Evolutionary conservation across 2,888 invertebrate genomes (phyloP).

Genomic region (Sipha maydis): DNA sequence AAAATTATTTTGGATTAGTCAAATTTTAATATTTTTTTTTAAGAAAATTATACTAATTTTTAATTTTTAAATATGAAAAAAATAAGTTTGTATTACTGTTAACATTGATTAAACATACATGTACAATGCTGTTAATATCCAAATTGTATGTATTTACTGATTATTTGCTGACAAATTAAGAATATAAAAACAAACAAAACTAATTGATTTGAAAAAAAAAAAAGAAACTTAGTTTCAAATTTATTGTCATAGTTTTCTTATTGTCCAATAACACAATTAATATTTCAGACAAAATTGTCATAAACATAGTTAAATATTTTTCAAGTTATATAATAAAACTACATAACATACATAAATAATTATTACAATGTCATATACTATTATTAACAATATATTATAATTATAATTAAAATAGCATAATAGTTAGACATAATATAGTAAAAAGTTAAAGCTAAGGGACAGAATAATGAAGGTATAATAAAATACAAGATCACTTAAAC

Average conservation of each 20-base stretch:
- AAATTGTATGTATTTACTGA: too few relatives aligned
- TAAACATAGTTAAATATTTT: slow-evolving; percentile 1
- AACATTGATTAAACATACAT: too few relatives aligned
- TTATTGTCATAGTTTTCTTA: slow-evolving; percentile 53
- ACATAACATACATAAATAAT: slow-evolving; percentile 6
- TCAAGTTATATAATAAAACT: not conserved
- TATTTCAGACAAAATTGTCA: slow-evolving; percentile 22
- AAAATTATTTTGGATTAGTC: too few relatives aligned
- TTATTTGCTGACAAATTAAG: too few relatives aligned
- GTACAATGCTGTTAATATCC: too few relatives aligned
- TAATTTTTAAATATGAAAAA: too few relatives aligned
- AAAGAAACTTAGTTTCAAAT: slow-evolving; percentile 15
- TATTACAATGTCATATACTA: slow-evolving; percentile 2
- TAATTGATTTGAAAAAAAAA: not conserved
- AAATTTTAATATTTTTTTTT: too few relatives aligned
- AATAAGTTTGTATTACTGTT: too few relatives aligned
- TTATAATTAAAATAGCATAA: not conserved
- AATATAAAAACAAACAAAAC: not conserved
- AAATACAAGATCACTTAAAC: not conserved
- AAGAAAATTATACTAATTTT: too few relatives aligned
- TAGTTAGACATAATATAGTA: not conserved
- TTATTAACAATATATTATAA: not conserved
- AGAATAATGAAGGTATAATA: slow-evolving; percentile 28
- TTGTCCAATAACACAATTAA: slow-evolving; percentile 26
- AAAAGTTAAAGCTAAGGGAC: slow-evolving; percentile 8